Conservation (phyloP, 2,888 invertebrate genomes). For the Acleris cristana region DNA sequence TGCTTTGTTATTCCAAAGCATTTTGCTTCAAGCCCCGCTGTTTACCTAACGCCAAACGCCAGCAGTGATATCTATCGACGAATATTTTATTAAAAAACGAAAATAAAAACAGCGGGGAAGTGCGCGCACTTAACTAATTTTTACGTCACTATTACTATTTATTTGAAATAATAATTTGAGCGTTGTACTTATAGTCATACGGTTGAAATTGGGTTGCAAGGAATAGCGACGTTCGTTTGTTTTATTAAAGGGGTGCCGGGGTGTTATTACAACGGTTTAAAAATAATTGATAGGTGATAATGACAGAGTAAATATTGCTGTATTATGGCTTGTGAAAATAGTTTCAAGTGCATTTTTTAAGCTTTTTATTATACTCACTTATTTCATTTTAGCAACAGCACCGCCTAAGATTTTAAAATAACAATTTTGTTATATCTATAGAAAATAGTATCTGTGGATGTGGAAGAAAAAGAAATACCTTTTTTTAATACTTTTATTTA, state of each 20-base stretch:
- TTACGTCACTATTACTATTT: conserved; percentile 15
- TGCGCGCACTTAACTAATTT: conserved; percentile 38
- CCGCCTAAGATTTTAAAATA: background rate
- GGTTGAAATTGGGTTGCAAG: background rate
- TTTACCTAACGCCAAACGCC: conserved; percentile 80
- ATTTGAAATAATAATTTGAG: background rate
- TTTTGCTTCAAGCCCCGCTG: conserved; percentile 72
- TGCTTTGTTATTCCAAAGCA: conserved; percentile 75
- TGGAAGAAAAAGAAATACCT: background rate
- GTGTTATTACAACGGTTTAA: conserved; percentile 60
- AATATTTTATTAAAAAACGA: conserved; percentile 79
- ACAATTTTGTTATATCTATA: background rate
- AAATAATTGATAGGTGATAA: conserved; percentile 50
- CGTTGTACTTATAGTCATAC: background rate
- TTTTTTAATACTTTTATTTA: conserved; percentile 33
- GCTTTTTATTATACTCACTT: conserved; percentile 19
- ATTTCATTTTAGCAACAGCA: background rate
- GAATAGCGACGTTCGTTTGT: conserved; percentile 18
- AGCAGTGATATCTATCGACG: conserved; percentile 75
- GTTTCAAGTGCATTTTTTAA: conserved; percentile 19
- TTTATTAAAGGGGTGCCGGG: conserved; percentile 36
- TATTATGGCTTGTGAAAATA: conserved; percentile 37
- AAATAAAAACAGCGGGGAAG: conserved; percentile 50
- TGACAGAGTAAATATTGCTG: conserved; percentile 48
- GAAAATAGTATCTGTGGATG: background rate